Base-by-base conservation (phyloP, 2,113 vertebrate species). In the Mola mola region DNA sequence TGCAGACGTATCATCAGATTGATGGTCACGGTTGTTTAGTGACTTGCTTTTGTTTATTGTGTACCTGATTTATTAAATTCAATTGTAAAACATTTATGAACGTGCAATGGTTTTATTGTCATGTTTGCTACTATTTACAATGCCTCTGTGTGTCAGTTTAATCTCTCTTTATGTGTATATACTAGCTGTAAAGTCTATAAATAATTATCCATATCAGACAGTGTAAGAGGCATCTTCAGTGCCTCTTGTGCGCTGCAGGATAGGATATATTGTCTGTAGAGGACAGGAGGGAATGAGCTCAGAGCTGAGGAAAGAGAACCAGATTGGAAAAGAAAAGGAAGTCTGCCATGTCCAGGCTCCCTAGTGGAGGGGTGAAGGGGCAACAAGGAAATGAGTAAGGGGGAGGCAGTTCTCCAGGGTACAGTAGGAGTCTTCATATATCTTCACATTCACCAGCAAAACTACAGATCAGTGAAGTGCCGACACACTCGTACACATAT, bases 1-100 rank as follows among this genome's bases (percentile, higher is more conserved):
- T 58, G 65, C 83, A 85, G 72, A 81, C 82, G 78, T 79, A 77
- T 76, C 76, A 76, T 70, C 26, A 9, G 51, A 66, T 48, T 63
- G 59, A 74, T 69, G 79, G 69, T 82, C 75, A 56, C 29, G 1
- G 48, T 50, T 60, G 44, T 71, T 57, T 29, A 5, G 40, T 17
- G 36, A 36, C 28, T 17, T 13, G 33, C 43, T 28, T 33, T 73
- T 79, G 44, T 74, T 69, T 67, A 48, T 12, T 12, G 12, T n/a
- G n/a, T 72, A 46, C 72, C 73, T 73, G 64, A 78, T 62, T 56
- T 47, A 40, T 17, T 70, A 51, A 68, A 64, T 75, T 26, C 1
- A 15, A 1, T 48, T 13, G 20, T 26, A 47, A 48, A 44, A 76
- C 21, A 60, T 44, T 12, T 5, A 0, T 17, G 16, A 37, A 12